Conservation (phyloP, 1,140 invertebrate genomes). For the Holotrichia oblita region DNA sequence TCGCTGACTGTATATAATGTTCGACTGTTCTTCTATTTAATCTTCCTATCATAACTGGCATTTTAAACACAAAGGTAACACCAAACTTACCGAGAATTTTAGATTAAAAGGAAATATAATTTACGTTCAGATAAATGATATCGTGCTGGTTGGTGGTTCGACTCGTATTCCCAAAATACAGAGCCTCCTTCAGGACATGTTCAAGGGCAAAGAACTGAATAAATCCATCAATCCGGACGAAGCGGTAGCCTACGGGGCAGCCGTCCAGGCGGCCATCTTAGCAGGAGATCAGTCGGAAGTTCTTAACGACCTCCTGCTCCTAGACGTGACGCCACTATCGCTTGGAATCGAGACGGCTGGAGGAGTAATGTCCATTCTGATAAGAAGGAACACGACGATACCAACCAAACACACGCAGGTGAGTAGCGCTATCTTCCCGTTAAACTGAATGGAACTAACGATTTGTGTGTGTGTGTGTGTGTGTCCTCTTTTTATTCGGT, state of each 20-base stretch:
- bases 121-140: conserved; percentile 63
- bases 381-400: conserved; percentile 67
- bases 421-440: conserved; percentile 4
- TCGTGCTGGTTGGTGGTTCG: conserved; percentile 70
- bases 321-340: conserved; percentile 65
- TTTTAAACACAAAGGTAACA: no score
- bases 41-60: no score
- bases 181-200: conserved; percentile 68
- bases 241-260: conserved; percentile 80
- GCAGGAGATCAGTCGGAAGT: conserved; percentile 64
- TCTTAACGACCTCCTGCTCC: conserved; percentile 69
- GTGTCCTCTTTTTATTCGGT: background rate
- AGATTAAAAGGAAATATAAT: no score
- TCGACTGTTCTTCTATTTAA: no score
- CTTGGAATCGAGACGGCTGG: conserved; percentile 63
- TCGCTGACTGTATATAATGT: no score
- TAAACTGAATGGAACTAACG: background rate
- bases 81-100: no score
- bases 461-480: background rate
- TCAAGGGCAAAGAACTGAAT: conserved; percentile 74
- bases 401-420: conserved; percentile 66
- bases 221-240: conserved; percentile 79
- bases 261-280: conserved; percentile 78
- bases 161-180: conserved; percentile 73
- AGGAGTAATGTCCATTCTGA: conserved; percentile 60